A percentile compares a stretch with the other conserved stretches of the same genome.
Evolutionary conservation across 2,888 invertebrate species (phyloP).

Genomic region (Ypsolopha sequella): DNA sequence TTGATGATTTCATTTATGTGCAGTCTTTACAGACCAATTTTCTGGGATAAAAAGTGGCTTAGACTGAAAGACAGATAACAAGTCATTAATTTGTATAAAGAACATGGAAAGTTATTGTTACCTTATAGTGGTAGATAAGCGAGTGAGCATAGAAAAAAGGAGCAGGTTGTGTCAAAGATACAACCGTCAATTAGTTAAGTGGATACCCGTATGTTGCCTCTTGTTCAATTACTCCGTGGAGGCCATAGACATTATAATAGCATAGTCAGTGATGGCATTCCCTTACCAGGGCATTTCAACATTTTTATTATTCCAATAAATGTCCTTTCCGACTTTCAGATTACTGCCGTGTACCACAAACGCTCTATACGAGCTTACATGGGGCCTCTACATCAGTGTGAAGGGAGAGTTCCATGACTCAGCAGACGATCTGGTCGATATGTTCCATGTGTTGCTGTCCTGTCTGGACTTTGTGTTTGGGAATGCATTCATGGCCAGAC

Average conservation of each 20-base stretch:
- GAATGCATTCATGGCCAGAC: conserved; percentile 84
- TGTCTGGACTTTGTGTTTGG: conserved; percentile 92
- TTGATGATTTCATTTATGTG: too few species aligned
- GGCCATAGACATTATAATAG: too few species aligned
- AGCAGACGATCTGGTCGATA: conserved; percentile 93
- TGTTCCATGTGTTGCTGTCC: conserved; percentile 91
- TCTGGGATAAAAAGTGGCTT: not conserved
- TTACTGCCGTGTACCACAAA: conserved; percentile 82
- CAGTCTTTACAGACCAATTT: too few species aligned
- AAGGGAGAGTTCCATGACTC: conserved; percentile 89
- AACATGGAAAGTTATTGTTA: too few species aligned
- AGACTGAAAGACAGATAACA: not conserved
- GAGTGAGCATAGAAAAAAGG: too few species aligned
- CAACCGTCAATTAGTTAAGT: too few species aligned
- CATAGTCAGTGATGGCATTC: too few species aligned
- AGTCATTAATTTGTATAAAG: not conserved
- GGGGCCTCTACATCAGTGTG: conserved; percentile 93
- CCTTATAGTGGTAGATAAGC: too few species aligned
- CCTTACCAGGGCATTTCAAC: too few species aligned
- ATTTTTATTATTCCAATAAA: too few species aligned
- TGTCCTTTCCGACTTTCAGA: conserved; percentile 50
- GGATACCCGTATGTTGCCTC: too few species aligned
- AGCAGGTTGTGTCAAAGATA: not conserved
- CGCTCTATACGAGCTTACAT: conserved; percentile 92
- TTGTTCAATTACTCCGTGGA: too few species aligned